Evolutionary conservation across 53 echinoderm and acorn worm genomes (phyloP), one percentile per base, ranked within the genome.

Genomic region (Patiria pectinifera): DNA sequence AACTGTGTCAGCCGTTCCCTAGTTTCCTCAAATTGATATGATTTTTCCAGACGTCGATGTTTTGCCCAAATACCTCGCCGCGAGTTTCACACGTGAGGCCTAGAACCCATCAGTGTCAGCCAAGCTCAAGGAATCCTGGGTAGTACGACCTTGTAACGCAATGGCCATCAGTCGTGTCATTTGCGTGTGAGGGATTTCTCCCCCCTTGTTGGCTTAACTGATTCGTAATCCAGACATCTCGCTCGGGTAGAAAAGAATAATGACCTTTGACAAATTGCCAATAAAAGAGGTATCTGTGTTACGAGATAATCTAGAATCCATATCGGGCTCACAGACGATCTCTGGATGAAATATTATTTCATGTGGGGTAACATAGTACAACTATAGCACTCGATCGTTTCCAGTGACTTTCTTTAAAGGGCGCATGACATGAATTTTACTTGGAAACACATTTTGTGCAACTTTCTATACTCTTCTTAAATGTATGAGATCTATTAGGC

Each of bases 241-340:
- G 18, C 69, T 35, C 2, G 84, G 53, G 84, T 15, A 44, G 22
- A 84, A 84, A 84, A 84, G 66, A 63, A 23, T 5, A 43, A 4
- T 9, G 84, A 58, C 84, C 84, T 84, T 84, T 63, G 62, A 84
- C 84, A 84, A 84, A 84, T 84, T 63, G 84, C 84, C 84, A 84
- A 66, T 84, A 62, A 66, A 66, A 84, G 69, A 84, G n/a, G 26
- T 21, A 84, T 84, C 84, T 84, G 84, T 84, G 84, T 45, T 63
- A 63, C 12, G 15, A 84, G 84, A 84, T 84, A 63, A 84, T 84
- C 69, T 16, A 11, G 3, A 44, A 44, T 44, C 62, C 84, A 84
- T 84, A 66, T 63, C 19, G 45, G 4, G 4, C 15, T 79, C 79
- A 48, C 79, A 26, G 25, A 76, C 3, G 25, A 23, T 5, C 25